Evolutionary conservation across 1,140 invertebrate species (phyloP).

Genomic region (Zaprionus gabonicus): DNA sequence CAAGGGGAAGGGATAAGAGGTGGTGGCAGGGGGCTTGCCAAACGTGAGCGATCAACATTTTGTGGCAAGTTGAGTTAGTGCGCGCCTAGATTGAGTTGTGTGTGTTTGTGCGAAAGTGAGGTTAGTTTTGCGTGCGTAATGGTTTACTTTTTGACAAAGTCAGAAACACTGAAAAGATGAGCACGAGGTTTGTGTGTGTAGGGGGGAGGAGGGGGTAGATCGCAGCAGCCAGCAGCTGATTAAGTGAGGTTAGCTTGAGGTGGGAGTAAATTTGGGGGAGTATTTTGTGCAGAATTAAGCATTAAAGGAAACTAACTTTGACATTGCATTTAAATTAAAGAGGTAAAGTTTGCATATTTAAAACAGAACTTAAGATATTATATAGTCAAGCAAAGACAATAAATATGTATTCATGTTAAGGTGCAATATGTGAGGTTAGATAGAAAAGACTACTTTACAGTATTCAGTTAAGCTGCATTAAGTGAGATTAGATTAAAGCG

Average conservation of each 20-base stretch:
- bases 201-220: neutral
- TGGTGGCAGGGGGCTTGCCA: neutral
- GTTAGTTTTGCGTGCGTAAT: constrained; percentile 12
- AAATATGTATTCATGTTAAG: no score
- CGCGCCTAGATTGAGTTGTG: constrained; percentile 20
- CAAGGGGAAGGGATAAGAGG: neutral
- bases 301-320: neutral
- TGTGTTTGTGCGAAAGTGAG: neutral
- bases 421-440: no score
- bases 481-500: neutral
- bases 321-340: no score
- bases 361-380: no score
- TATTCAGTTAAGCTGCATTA: no score
- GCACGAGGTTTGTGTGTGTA: no score
- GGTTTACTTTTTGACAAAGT: neutral
- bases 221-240: neutral
- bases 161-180: neutral
- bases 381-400: neutral
- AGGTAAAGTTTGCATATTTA: no score
- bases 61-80: constrained; percentile 18
- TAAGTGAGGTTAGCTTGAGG: neutral
- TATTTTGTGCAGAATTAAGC: neutral
- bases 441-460: no score
- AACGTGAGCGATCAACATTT: constrained; percentile 33
- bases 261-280: neutral